Evolutionary conservation across 2,113 vertebrate genomes (phyloP).

Genomic region (Uria aalge): DNA sequence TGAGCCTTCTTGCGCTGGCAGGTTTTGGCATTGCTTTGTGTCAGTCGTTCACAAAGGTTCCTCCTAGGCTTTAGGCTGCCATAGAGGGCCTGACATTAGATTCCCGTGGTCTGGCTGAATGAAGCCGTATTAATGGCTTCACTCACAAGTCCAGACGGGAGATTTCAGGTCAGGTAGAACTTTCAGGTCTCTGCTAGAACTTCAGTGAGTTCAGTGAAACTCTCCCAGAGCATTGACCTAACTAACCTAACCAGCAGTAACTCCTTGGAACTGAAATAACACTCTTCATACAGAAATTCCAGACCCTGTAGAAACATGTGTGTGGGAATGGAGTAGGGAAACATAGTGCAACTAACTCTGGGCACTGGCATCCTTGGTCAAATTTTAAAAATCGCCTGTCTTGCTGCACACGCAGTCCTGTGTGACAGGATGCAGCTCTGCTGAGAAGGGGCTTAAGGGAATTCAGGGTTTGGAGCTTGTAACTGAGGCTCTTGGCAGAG

Average conservation of each 20-base stretch:
- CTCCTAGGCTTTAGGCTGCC: background rate
- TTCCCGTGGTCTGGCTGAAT: background rate
- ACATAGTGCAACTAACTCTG: background rate
- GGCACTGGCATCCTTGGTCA: background rate
- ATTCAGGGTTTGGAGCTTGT: background rate
- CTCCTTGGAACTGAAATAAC: background rate
- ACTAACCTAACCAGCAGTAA: background rate
- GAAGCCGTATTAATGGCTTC: background rate
- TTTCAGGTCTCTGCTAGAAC: background rate
- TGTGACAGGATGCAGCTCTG: background rate
- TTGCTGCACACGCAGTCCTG: accelerated
- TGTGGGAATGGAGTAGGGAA: background rate
- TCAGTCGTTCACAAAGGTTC: background rate
- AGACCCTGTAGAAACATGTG: background rate
- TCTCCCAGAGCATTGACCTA: background rate
- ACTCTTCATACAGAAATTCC: background rate
- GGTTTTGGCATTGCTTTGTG: background rate
- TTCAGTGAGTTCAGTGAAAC: background rate
- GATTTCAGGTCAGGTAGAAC: background rate
- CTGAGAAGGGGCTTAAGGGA: background rate
- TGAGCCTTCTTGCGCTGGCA: background rate
- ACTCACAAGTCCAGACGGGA: background rate
- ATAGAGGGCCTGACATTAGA: background rate
- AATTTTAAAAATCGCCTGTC: accelerated
- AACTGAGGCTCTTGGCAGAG: background rate